These are phyloP conservation scores for Oscheius myriophilus DNA, from an alignment of 2,888 invertebrate genomes.

Conservation along the genomic window DNA sequence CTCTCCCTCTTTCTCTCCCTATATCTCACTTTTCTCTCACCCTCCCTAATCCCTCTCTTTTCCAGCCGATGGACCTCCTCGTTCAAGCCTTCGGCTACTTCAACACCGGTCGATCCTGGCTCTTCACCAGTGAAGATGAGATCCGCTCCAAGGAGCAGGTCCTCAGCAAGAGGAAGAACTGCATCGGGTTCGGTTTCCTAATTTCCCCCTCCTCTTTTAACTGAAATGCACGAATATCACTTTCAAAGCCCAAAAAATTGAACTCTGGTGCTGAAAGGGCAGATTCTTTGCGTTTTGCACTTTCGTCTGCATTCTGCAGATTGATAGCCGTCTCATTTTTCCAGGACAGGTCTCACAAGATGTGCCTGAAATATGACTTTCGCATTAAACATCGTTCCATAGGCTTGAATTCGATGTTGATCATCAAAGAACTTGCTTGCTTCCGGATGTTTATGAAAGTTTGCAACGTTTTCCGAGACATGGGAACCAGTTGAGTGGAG, in stretches of 20 bases:
- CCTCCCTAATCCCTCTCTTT: neutral
- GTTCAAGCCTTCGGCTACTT: slow-evolving; percentile 53
- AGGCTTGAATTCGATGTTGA: too few relatives aligned
- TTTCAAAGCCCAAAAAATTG: neutral
- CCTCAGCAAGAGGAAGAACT: slow-evolving; percentile 54
- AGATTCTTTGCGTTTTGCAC: neutral
- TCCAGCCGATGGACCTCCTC: slow-evolving; percentile 28
- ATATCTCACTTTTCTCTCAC: slow-evolving; percentile 7
- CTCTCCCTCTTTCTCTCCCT: neutral
- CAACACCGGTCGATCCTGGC: slow-evolving; percentile 32
- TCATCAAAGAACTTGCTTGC: too few relatives aligned
- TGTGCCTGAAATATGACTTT: neutral
- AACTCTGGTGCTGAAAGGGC: neutral
- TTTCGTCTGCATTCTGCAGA: neutral
- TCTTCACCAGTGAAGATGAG: slow-evolving; percentile 32
- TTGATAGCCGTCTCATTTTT: neutral
- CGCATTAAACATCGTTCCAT: too few relatives aligned
- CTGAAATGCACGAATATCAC: neutral
- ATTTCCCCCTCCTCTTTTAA: neutral
- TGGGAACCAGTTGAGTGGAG: too few relatives aligned
- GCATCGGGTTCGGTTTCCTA: slow-evolving; percentile 49
- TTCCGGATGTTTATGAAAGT: too few relatives aligned
- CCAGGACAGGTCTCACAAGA: neutral
- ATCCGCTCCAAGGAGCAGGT: slow-evolving; percentile 53
- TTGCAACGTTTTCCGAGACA: too few relatives aligned